Evolutionary conservation across 2,888 invertebrate species (phyloP).

Genomic region (Hirtodrosophila cameraria): DNA sequence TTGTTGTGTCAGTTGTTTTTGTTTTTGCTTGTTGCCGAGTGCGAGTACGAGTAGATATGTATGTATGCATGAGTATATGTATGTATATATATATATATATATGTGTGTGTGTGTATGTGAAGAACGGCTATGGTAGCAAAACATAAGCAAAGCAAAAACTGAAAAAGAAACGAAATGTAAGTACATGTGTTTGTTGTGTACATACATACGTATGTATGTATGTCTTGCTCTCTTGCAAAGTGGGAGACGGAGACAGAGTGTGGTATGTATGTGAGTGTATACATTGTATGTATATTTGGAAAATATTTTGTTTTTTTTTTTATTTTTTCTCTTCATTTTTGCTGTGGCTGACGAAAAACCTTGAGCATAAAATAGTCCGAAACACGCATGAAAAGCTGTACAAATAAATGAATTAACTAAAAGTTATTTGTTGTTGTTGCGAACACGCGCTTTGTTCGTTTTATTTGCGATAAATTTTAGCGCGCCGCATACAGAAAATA

Average conservation of each 20-base stretch:
- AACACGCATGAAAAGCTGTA: conserved; percentile 63
- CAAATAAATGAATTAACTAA: conserved; percentile 41
- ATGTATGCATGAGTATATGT: conserved; percentile 3
- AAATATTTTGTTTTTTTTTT: conserved; percentile 46
- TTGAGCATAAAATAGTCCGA: conserved; percentile 54
- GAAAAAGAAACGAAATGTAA: conserved; percentile 60
- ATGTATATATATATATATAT: conserved; percentile 14
- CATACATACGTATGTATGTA: conserved; percentile 10
- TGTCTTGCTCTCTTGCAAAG: conserved; percentile 40
- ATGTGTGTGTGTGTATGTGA: conserved; percentile 26
- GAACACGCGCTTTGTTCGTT: conserved; percentile 42
- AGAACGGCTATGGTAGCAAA: conserved; percentile 67
- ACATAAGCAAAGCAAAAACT: conserved; percentile 73
- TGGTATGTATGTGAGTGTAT: conserved; percentile 19
- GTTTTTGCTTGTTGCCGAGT: conserved; percentile 74
- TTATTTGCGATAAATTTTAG: conserved; percentile 44
- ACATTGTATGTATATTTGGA: conserved; percentile 47
- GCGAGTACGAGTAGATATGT: conserved; percentile 41
- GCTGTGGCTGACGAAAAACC: conserved; percentile 64
- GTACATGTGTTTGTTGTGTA: conserved; percentile 42
- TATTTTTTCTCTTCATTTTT: conserved; percentile 35
- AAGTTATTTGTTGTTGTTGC: conserved; percentile 24
- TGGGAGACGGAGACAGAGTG: conserved; percentile 42
- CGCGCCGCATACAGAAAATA: conserved; percentile 48
- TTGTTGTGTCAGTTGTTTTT: conserved; percentile 66